These are phyloP conservation scores for Argyresthia albistria DNA, from an alignment of 2,888 invertebrate species.

Conservation along the genomic window DNA sequence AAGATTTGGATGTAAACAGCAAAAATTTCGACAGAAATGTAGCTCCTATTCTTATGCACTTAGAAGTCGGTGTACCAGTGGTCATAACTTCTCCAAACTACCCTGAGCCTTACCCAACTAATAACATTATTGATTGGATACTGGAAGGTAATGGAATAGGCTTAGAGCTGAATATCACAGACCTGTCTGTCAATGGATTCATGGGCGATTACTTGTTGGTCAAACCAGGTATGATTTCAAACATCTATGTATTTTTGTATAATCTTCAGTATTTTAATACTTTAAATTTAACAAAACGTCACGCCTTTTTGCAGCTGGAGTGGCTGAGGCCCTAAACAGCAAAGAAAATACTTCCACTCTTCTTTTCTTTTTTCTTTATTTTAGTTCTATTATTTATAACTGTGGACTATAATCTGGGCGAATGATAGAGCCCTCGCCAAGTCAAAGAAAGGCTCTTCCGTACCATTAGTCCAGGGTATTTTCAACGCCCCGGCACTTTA, in stretches of 20 bases:
- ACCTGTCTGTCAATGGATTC: slow-evolving; percentile 40
- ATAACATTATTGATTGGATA: slow-evolving; percentile 43
- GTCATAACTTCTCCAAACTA: slow-evolving; percentile 39
- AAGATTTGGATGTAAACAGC: slow-evolving; percentile 24
- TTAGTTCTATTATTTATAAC: too few relatives aligned
- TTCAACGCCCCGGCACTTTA: too few relatives aligned
- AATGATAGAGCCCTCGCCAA: too few relatives aligned
- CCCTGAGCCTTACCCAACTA: slow-evolving; percentile 36
- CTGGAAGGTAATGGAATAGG: slow-evolving; percentile 48
- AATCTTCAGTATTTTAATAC: too few relatives aligned
- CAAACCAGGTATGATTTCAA: slow-evolving; percentile 41
- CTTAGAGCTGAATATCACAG: slow-evolving; percentile 53
- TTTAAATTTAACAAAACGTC: too few relatives aligned
- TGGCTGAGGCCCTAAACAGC: too few relatives aligned
- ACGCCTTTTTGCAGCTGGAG: too few relatives aligned
- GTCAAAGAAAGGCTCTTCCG: too few relatives aligned
- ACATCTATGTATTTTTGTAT: background rate
- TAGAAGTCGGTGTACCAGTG: slow-evolving; percentile 29
- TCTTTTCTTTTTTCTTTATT: too few relatives aligned
- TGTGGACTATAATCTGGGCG: too few relatives aligned
- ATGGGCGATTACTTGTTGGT: slow-evolving; percentile 48
- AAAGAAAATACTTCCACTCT: too few relatives aligned
- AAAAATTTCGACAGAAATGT: slow-evolving; percentile 19
- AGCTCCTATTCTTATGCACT: slow-evolving; percentile 23
- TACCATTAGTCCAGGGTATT: too few relatives aligned